These are phyloP conservation scores for Sarotherodon lohbergeri DNA, from an alignment of 2,113 vertebrate species.

Conservation along the genomic window DNA sequence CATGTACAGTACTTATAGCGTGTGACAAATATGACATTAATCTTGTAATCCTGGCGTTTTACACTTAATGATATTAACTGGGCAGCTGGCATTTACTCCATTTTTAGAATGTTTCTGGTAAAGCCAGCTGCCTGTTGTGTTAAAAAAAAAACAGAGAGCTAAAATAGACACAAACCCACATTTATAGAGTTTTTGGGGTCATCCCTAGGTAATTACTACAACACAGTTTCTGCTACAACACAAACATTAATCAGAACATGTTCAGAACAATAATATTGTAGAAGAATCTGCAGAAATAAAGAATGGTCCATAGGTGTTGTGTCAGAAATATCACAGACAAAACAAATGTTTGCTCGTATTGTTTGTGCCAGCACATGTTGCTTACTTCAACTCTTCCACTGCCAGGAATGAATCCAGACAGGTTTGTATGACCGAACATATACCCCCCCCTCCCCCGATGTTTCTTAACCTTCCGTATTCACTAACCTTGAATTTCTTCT, in stretches of 20 bases:
- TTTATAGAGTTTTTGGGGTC: background rate
- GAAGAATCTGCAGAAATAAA: background rate
- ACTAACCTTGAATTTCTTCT: constrained; percentile 67
- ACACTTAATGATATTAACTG: background rate
- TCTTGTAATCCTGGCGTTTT: background rate
- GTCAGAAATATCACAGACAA: background rate
- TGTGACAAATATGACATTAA: background rate
- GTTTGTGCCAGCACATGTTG: background rate
- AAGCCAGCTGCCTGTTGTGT: background rate
- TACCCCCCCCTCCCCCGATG: constrained; percentile 19
- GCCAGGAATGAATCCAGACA: constrained; percentile 66
- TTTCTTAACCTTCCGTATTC: background rate
- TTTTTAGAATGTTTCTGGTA: background rate
- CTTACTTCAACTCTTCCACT: background rate
- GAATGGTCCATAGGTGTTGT: background rate
- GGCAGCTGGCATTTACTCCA: background rate
- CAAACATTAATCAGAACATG: background rate
- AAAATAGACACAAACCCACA: background rate
- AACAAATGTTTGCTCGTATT: background rate
- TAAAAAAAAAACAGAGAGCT: background rate
- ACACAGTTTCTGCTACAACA: background rate
- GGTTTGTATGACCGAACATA: constrained; percentile 39
- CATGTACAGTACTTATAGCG: background rate
- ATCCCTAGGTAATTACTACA: background rate
- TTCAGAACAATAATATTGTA: background rate